A percentile compares a stretch with the other conserved stretches of the same genome.
phyloP scores from a whole-genome alignment of 2,797 vertebrate genomes.

The Phataginus tricuspis region DNA sequence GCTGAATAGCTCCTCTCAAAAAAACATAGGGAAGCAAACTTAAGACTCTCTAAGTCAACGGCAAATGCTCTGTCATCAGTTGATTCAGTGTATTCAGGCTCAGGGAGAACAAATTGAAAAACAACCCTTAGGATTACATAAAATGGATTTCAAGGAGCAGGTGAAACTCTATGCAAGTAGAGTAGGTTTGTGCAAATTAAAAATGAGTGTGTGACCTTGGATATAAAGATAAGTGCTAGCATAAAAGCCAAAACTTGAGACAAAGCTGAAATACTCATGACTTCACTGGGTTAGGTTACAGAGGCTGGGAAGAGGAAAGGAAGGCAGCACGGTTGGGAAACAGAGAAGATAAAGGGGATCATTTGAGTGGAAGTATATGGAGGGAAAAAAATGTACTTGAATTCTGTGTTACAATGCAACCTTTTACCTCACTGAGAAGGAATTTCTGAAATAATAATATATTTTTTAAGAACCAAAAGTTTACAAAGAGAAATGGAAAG shows the following conservation, averaged over 20 bases:
- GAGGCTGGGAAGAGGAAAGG: not conserved
- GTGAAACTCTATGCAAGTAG: not conserved
- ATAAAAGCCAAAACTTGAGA: constrained; percentile 20
- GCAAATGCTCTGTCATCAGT: not conserved
- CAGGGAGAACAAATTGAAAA: constrained; percentile 28
- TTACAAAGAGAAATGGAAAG: constrained; percentile 3
- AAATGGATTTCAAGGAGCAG: not conserved
- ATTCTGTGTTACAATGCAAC: not conserved
- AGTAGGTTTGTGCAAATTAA: constrained; percentile 37
- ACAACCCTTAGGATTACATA: not conserved
- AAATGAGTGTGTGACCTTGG: constrained; percentile 11
- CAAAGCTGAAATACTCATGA: not conserved
- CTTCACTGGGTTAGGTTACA: not conserved
- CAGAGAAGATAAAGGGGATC: not conserved
- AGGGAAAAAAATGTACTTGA: not conserved
- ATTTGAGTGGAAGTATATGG: not conserved
- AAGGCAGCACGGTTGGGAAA: not conserved
- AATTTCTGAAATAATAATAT: not conserved
- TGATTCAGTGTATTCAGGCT: constrained; percentile 14
- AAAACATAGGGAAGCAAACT: not conserved
- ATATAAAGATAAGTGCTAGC: not conserved
- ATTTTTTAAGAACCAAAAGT: not conserved
- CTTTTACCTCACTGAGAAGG: not conserved
- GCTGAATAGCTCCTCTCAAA: not conserved
- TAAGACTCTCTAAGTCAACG: not conserved